Evolutionary conservation across 2,888 invertebrate species (phyloP).

Genomic region (Lochmaea capreae): DNA sequence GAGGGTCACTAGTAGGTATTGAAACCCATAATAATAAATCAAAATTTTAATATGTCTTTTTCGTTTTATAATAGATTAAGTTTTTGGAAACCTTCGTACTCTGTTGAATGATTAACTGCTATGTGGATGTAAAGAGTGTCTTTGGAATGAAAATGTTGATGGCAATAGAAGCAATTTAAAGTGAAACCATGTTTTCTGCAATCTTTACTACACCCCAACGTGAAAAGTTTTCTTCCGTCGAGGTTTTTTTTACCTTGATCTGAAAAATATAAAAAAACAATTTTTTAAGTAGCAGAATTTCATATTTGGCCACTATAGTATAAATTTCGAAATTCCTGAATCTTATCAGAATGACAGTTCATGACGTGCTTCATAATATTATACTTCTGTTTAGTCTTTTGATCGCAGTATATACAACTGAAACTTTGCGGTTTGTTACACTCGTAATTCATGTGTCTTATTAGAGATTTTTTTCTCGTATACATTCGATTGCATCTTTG

Average conservation of each 20-base stretch:
- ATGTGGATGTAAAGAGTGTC: background rate
- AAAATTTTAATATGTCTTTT: background rate
- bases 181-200: background rate
- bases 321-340: background rate
- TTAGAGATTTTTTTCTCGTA: background rate
- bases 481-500: background rate
- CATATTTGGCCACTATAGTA: background rate
- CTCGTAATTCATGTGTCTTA: background rate
- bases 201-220: background rate
- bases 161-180: background rate
- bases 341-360: background rate
- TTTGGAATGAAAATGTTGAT: constrained; percentile 1
- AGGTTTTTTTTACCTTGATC: background rate
- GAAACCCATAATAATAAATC: background rate
- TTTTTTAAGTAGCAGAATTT: background rate
- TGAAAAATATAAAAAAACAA: background rate
- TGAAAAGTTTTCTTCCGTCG: background rate
- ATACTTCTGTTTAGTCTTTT: background rate
- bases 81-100: background rate
- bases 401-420: background rate
- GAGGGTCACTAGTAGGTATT: too few species aligned
- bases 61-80: background rate
- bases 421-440: background rate
- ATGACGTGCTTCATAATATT: background rate
- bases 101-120: background rate